Evolutionary conservation across 2,797 vertebrate species (phyloP).

Genomic region (Taeniopygia guttata): DNA sequence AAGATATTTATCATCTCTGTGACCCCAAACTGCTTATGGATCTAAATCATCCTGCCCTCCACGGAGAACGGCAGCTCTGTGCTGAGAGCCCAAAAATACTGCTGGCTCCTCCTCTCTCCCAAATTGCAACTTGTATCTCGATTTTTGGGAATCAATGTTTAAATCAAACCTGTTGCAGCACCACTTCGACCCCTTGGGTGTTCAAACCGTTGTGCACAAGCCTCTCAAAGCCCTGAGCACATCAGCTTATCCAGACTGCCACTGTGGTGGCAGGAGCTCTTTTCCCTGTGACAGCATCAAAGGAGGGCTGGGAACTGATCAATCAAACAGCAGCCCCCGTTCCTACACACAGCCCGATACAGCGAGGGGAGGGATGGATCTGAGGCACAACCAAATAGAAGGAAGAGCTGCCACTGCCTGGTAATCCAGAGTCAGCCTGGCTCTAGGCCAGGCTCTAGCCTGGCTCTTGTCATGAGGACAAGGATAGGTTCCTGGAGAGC

Average conservation of each 20-base stretch:
- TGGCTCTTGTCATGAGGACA: background rate
- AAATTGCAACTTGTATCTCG: background rate
- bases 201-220: background rate
- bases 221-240: background rate
- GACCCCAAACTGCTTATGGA: background rate
- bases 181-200: background rate
- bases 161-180: background rate
- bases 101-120: background rate
- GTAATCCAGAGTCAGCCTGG: background rate
- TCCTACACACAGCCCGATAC: background rate
- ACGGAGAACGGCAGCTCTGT: background rate
- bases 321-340: accelerated
- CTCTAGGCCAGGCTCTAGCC: background rate
- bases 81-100: background rate
- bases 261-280: background rate
- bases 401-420: background rate
- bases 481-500: background rate
- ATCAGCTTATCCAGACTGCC: background rate
- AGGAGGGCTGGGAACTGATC: background rate
- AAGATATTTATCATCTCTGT: background rate
- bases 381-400: background rate
- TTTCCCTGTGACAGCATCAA: background rate
- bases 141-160: background rate
- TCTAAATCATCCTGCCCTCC: background rate
- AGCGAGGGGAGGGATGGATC: background rate